phyloP scores from a whole-genome alignment of 35 echinoderm and acorn worm genomes.

The Apostichopus californicus region DNA sequence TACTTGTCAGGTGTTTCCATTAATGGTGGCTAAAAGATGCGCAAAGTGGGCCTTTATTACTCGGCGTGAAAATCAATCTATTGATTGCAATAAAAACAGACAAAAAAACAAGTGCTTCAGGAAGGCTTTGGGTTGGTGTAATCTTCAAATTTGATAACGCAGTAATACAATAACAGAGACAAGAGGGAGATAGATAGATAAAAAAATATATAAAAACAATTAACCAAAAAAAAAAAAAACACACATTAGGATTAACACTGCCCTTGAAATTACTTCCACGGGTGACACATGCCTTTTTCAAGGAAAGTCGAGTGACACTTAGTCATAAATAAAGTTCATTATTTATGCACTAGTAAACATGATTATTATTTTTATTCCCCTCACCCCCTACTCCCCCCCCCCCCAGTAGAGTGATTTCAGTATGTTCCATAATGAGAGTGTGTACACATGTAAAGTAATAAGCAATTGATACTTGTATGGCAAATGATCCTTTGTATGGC shows the following conservation, averaged over 20 bases:
- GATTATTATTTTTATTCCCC: too few relatives aligned
- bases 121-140: conserved; percentile 14
- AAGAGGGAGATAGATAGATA: background rate
- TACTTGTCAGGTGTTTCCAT: conserved; percentile 51
- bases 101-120: conserved; percentile 20
- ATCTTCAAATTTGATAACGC: conserved; percentile 13
- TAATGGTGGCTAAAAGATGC: conserved; percentile 30
- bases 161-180: conserved; percentile 10
- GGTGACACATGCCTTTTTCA: background rate
- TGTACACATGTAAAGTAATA: too few relatives aligned
- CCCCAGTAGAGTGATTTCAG: too few relatives aligned
- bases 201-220: background rate
- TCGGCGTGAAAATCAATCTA: conserved; percentile 27
- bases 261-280: background rate
- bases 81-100: conserved; percentile 49
- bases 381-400: too few relatives aligned
- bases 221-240: background rate
- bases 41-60: conserved; percentile 40
- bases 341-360: too few relatives aligned
- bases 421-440: too few relatives aligned
- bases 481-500: too few relatives aligned
- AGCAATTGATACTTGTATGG: too few relatives aligned
- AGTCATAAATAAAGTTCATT: background rate
- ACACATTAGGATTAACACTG: background rate
- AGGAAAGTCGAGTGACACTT: background rate